Conservation (phyloP, 1,140 invertebrate species). For the Drosophila bifasciata region DNA sequence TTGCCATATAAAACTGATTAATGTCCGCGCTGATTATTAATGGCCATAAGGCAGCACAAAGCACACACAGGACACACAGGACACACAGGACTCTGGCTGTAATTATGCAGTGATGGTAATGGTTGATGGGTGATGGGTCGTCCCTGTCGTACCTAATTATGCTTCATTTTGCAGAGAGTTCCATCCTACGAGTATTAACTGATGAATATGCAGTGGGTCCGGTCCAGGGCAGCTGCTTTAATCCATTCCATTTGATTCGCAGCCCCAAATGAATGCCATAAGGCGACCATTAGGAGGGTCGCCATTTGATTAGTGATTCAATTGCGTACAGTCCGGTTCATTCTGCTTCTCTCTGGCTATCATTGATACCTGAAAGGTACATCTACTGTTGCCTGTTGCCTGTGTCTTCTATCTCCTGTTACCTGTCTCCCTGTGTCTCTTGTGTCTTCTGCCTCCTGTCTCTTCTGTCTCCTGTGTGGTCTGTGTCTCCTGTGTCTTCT, state of each 20-base stretch:
- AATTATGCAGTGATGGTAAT: conserved; percentile 46
- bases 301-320: too few relatives aligned
- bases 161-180: background rate
- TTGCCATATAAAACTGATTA: conserved; percentile 75
- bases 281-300: conserved; percentile 18
- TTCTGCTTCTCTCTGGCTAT: background rate
- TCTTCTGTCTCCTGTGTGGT: too few relatives aligned
- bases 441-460: too few relatives aligned
- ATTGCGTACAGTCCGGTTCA: too few relatives aligned
- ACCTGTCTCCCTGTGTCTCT: too few relatives aligned
- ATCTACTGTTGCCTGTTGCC: background rate
- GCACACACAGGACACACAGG: conserved; percentile 9
- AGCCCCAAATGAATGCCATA: conserved; percentile 26
- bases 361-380: background rate
- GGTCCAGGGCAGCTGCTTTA: background rate
- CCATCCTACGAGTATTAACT: conserved; percentile 17
- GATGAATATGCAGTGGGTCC: conserved; percentile 45
- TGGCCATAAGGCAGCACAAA: conserved; percentile 38
- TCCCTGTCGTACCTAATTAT: conserved; percentile 28
- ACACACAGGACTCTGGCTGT: background rate
- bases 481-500: too few relatives aligned
- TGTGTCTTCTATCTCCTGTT: too few relatives aligned
- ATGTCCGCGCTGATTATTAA: conserved; percentile 61
- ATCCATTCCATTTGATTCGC: too few relatives aligned
- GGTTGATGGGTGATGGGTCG: background rate